Evolutionary conservation across 1,140 invertebrate genomes (phyloP).

Genomic region (Contarinia nasturtii): DNA sequence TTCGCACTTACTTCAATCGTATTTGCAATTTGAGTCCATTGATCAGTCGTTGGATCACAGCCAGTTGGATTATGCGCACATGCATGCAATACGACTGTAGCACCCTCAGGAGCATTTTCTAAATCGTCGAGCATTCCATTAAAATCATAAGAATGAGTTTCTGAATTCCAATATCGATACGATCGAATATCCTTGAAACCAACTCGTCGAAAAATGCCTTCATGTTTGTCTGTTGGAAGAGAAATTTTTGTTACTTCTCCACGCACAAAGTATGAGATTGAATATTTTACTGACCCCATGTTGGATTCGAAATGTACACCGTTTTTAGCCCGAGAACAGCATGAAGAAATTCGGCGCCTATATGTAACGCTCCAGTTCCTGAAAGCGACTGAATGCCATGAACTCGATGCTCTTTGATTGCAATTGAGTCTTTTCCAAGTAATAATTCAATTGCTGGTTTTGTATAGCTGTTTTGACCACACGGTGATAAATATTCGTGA

Average conservation of each 20-base stretch:
- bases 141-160: conserved; percentile 53
- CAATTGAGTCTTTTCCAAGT: conserved; percentile 46
- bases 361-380: conserved; percentile 71
- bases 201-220: conserved; percentile 63
- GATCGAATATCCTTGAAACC: conserved; percentile 57
- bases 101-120: conserved; percentile 53
- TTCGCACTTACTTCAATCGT: conserved; percentile 29
- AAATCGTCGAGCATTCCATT: conserved; percentile 62
- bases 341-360: conserved; percentile 71
- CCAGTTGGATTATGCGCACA: conserved; percentile 97
- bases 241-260: not conserved
- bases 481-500: conserved; percentile 90
- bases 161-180: conserved; percentile 80
- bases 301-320: conserved; percentile 76
- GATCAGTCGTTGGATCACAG: conserved; percentile 60
- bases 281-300: conserved; percentile 80
- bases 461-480: conserved; percentile 63
- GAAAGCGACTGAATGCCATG: conserved; percentile 75
- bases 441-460: conserved; percentile 60
- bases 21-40: conserved; percentile 59
- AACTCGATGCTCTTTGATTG: conserved; percentile 17
- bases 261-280: too few relatives aligned
- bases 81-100: conserved; percentile 78
- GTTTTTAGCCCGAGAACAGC: conserved; percentile 46
- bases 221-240: conserved; percentile 64